Conservation (phyloP, 2,888 invertebrate genomes). For the Blera fallax region DNA sequence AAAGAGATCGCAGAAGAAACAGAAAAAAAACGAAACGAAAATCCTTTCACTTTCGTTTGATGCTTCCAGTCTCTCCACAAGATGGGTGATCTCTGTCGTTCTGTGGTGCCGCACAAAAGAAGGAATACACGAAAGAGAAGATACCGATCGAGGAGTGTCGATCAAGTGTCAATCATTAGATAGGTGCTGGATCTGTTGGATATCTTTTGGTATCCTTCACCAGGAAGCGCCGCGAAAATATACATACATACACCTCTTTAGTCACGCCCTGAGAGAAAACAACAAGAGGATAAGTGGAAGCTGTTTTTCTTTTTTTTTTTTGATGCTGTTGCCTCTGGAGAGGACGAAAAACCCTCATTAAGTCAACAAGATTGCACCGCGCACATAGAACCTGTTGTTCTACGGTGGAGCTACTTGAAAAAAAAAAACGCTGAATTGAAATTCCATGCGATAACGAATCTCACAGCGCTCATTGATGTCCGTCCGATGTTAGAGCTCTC, state of each 20-base stretch:
- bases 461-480: constrained; percentile 62
- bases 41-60: constrained; percentile 64
- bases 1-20: constrained; percentile 52
- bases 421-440: constrained; percentile 42
- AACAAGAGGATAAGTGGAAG: constrained; percentile 37
- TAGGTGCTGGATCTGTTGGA: constrained; percentile 35
- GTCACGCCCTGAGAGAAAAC: constrained; percentile 21
- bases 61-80: constrained; percentile 2
- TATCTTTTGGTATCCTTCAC: constrained; percentile 60
- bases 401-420: constrained; percentile 25
- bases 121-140: constrained; percentile 21
- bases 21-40: neutral
- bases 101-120: constrained; percentile 25
- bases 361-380: constrained; percentile 62
- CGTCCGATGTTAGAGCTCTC: constrained; percentile 44
- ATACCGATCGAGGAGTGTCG: constrained; percentile 69
- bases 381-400: constrained; percentile 62
- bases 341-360: constrained; percentile 66
- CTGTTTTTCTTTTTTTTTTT: too few relatives aligned
- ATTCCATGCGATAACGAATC: constrained; percentile 69
- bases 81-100: constrained; percentile 65
- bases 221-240: constrained; percentile 66
- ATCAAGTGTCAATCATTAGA: constrained; percentile 73
- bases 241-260: constrained; percentile 21
- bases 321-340: constrained; percentile 38